Conservation (phyloP, 2,113 vertebrate genomes). For the Amphiprion percula region DNA sequence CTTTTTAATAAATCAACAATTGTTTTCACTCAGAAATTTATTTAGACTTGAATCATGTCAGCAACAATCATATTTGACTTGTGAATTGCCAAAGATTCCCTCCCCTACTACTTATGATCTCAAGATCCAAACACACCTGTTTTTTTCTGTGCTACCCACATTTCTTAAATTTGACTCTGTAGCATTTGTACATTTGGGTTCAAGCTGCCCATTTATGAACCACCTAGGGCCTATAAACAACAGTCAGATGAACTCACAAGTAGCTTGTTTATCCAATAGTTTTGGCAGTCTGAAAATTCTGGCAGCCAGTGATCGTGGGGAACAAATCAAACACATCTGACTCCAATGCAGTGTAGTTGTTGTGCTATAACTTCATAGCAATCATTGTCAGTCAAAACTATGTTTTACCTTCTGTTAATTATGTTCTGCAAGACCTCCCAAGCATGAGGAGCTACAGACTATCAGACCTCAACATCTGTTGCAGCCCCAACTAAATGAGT, state of each 20-base stretch:
- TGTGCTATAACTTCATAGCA: constrained; percentile 10
- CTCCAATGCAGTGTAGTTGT: constrained; percentile 1
- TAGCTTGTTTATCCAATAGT: constrained; percentile 47
- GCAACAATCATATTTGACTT: too few relatives aligned
- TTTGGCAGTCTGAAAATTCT: constrained; percentile 33
- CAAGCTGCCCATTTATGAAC: constrained; percentile 14
- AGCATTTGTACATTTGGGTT: constrained; percentile 28
- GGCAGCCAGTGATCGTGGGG: neutral
- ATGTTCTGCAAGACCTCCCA: constrained; percentile 53
- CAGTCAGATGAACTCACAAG: constrained; percentile 52
- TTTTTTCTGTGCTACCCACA: constrained; percentile 13
- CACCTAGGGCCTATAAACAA: constrained; percentile 44
- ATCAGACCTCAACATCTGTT: constrained; percentile 42
- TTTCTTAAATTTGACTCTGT: neutral
- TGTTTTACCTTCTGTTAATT: constrained; percentile 40
- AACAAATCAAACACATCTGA: constrained; percentile 41
- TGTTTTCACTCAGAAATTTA: neutral
- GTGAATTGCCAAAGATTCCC: constrained; percentile 1
- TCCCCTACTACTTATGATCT: constrained; percentile 13
- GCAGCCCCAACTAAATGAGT: neutral
- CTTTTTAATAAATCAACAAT: neutral
- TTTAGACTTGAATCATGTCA: neutral
- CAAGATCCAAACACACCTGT: constrained; percentile 8
- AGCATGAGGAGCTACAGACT: constrained; percentile 30
- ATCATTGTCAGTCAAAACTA: constrained; percentile 7